Conservation (phyloP, 2,797 vertebrate species). For the Girardinus metallicus region DNA sequence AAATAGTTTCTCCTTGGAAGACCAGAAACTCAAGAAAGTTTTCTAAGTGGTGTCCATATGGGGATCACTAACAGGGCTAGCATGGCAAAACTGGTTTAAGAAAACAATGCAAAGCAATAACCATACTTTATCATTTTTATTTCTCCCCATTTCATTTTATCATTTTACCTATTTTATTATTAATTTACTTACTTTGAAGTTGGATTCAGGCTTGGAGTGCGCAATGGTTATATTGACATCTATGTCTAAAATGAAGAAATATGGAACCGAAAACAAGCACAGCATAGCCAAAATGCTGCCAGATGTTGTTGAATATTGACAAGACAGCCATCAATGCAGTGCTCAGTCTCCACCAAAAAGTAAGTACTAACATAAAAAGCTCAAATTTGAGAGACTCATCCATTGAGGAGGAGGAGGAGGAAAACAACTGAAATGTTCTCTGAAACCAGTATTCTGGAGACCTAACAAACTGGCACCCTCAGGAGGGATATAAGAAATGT, state of each 20-base stretch:
- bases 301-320: background rate
- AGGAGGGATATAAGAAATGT: background rate
- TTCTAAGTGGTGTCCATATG: background rate
- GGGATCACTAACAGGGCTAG: background rate
- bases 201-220: background rate
- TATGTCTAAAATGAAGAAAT: background rate
- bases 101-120: background rate
- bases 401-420: background rate
- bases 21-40: background rate
- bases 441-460: background rate
- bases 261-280: background rate
- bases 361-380: background rate
- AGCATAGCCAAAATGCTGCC: background rate
- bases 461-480: background rate
- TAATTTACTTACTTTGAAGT: background rate
- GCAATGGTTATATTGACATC: background rate
- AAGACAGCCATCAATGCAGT: background rate
- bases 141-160: too few species aligned
- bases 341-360: background rate
- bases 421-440: background rate
- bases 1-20: constrained; percentile 25
- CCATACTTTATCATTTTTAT: background rate
- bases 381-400: background rate
- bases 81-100: background rate
- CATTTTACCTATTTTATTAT: background rate